These are phyloP conservation scores for Drosophila jambulina DNA, from an alignment of 1,140 invertebrate species.

Conservation along the genomic window DNA sequence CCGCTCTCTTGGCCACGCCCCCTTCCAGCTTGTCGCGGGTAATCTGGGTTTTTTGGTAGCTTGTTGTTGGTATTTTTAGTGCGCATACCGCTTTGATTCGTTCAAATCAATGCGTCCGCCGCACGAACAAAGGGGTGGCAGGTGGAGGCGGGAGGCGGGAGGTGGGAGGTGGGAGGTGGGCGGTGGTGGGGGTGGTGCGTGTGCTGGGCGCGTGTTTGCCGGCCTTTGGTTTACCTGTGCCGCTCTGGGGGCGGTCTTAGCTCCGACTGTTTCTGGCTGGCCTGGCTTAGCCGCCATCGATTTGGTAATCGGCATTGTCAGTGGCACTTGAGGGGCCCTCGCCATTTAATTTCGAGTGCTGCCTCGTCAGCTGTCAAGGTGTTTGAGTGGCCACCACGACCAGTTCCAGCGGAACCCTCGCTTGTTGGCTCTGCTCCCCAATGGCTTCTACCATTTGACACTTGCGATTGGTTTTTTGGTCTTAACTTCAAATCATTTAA, in stretches of 20 bases:
- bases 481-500: conserved; percentile 37
- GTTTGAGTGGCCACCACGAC: conserved; percentile 17
- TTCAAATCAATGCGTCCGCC: conserved; percentile 79
- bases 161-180: background rate
- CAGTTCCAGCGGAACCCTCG: conserved; percentile 1
- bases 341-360: conserved; percentile 76
- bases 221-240: conserved; percentile 66
- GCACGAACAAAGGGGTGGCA: conserved; percentile 41
- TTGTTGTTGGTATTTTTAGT: conserved; percentile 82
- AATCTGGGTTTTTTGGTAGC: conserved; percentile 70
- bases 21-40: conserved; percentile 70
- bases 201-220: conserved; percentile 59
- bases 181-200: conserved; percentile 34
- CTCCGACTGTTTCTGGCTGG: conserved; percentile 5
- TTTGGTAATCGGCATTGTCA: conserved; percentile 70
- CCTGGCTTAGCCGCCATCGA: conserved; percentile 26
- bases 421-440: conserved; percentile 13
- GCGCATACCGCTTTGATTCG: conserved; percentile 82
- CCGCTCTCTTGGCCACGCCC: conserved; percentile 56
- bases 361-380: conserved; percentile 37
- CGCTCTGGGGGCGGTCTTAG: conserved; percentile 40
- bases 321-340: conserved; percentile 49
- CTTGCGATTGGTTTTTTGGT: conserved; percentile 44
- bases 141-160: background rate
- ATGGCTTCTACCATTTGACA: conserved; percentile 28